Evolutionary conservation across 2,888 invertebrate species (phyloP).

Genomic region (Dermolepida albohirtum): DNA sequence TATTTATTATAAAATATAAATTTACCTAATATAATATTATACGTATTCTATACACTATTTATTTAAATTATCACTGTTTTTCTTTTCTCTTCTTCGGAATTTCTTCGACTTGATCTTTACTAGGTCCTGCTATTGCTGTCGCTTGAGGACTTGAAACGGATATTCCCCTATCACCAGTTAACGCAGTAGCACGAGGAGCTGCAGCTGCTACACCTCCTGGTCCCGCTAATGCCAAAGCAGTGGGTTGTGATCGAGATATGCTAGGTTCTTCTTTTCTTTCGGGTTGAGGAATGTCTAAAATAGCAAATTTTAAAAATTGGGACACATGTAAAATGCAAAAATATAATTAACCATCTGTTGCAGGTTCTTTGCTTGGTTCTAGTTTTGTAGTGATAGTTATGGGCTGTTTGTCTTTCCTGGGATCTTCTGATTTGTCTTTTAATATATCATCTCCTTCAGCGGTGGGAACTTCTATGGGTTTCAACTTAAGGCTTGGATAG

Average conservation of each 20-base stretch:
- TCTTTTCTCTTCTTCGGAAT: conserved; percentile 32
- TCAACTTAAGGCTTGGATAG: conserved; percentile 29
- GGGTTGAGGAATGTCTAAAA: conserved; percentile 36
- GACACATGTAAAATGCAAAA: neutral
- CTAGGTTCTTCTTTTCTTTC: conserved; percentile 58
- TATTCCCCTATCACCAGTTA: conserved; percentile 66
- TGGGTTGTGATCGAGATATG: conserved; percentile 66
- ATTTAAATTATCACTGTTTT: conserved; percentile 34
- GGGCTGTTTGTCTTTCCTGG: conserved; percentile 17
- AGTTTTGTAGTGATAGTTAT: neutral
- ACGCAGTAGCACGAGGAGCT: conserved; percentile 66
- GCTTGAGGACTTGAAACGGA: conserved; percentile 67
- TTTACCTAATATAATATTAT: conserved; percentile 39
- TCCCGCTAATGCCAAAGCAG: conserved; percentile 67
- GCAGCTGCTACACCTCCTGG: conserved; percentile 67
- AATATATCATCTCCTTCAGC: conserved; percentile 25
- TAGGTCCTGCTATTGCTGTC: conserved; percentile 67
- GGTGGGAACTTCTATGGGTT: conserved; percentile 41
- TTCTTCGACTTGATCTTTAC: conserved; percentile 50
- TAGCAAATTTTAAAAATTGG: conserved; percentile 17
- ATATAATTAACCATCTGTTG: conserved; percentile 10
- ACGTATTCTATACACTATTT: conserved; percentile 22
- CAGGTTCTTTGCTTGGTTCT: conserved; percentile 3
- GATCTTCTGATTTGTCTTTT: neutral
- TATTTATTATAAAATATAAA: conserved; percentile 40